A percentile compares a stretch with the other conserved stretches of the same genome.
These are phyloP conservation scores for Oxytorus armatus DNA, from an alignment of 2,888 invertebrate species.

Conservation along the genomic window DNA sequence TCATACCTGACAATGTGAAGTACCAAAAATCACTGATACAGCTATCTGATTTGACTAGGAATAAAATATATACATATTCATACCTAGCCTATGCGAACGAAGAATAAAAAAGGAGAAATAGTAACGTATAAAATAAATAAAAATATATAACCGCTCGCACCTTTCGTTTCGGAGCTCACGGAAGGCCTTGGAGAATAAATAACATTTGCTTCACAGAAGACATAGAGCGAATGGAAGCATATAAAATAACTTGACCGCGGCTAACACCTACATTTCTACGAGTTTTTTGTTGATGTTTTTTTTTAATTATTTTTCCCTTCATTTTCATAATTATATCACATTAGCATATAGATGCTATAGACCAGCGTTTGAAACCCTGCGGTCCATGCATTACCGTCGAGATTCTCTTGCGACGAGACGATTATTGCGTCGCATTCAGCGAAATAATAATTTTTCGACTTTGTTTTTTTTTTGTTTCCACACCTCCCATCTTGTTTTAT, in stretches of 20 bases:
- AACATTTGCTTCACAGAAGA: slow-evolving; percentile 62
- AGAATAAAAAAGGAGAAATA: neutral
- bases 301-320: slow-evolving; percentile 4
- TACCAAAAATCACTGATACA: too few relatives aligned
- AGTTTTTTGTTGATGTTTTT: neutral
- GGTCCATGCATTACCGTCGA: slow-evolving; percentile 38
- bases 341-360: slow-evolving; percentile 43
- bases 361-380: slow-evolving; percentile 48
- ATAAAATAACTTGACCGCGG: slow-evolving; percentile 70
- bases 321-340: neutral
- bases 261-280: slow-evolving; percentile 45
- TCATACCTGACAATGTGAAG: too few relatives aligned
- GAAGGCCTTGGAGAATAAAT: slow-evolving; percentile 62
- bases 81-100: too few relatives aligned
- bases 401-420: neutral
- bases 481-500: neutral
- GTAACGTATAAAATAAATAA: neutral
- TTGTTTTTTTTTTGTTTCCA: neutral
- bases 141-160: too few relatives aligned
- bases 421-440: neutral
- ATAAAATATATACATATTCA: too few relatives aligned
- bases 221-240: slow-evolving; percentile 71
- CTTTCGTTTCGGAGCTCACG: slow-evolving; percentile 35
- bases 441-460: neutral
- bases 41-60: too few relatives aligned